phyloP scores from a whole-genome alignment of 2,888 invertebrate genomes.

The Ferdinandea cuprea region DNA sequence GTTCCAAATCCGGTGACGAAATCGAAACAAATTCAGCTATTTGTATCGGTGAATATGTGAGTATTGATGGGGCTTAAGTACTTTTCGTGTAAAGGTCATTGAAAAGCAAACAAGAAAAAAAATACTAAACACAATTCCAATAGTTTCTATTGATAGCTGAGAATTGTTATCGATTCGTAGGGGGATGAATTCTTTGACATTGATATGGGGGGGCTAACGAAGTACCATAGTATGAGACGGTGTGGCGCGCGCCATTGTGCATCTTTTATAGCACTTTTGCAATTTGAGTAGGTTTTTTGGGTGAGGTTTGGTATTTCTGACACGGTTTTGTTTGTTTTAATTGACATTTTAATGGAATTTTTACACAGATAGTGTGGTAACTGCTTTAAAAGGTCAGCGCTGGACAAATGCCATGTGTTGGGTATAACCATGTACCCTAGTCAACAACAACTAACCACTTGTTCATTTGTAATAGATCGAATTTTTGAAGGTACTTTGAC shows the following conservation, averaged over 20 bases:
- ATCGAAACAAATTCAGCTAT: slow-evolving; percentile 37
- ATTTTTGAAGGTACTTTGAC: too few species aligned
- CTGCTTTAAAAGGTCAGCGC: neutral
- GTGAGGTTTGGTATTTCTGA: neutral
- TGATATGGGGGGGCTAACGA: too few species aligned
- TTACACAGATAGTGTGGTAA: neutral
- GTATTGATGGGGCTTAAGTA: neutral
- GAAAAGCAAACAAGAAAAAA: slow-evolving; percentile 11
- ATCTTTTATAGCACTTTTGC: slow-evolving; percentile 14
- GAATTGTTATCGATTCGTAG: slow-evolving; percentile 13
- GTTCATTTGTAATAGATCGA: too few species aligned
- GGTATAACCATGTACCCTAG: too few species aligned
- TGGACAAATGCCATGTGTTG: too few species aligned
- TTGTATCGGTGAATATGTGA: slow-evolving; percentile 21
- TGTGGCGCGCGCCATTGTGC: slow-evolving; percentile 51
- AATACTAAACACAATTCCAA: slow-evolving; percentile 18
- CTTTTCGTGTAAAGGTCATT: slow-evolving; percentile 44
- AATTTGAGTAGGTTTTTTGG: slow-evolving; percentile 1
- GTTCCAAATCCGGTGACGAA: slow-evolving; percentile 41
- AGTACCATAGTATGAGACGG: slow-evolving; percentile 26
- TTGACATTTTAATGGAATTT: slow-evolving; percentile 10
- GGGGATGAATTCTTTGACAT: slow-evolving; percentile 55
- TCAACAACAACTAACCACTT: too few species aligned
- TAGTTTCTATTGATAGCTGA: slow-evolving; percentile 23
- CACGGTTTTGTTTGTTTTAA: neutral